Evolutionary conservation across 1,140 invertebrate genomes (phyloP), one percentile per base, ranked within the genome.

Genomic region (Calosoma granatense): DNA sequence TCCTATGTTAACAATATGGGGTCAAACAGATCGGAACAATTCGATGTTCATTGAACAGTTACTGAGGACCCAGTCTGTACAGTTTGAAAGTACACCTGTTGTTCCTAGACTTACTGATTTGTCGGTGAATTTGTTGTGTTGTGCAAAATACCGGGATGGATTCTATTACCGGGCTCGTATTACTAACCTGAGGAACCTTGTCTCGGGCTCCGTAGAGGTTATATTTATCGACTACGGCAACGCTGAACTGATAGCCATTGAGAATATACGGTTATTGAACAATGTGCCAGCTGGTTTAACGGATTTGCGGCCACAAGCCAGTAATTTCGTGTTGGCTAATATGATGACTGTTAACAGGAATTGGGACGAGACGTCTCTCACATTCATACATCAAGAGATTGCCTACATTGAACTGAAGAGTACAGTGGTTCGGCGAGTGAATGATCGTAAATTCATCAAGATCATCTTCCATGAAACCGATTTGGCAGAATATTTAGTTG

Each of bases 171-270:
- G 84, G 61, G 81, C 80, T 1, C 77, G 75, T 68, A 73, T 86
- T 53, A 71, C 71, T 41, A 78, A 69, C 55, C 68, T 70, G 2
- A 67, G 67, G 6, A 68, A 74, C 58, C 55, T 76, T 14, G 58
- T 68, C 1, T 74, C 74, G 53, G 73, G 74, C 15, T 66, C 73
- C 47, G 73, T 83, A 15, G 67, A 77, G 58, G 79, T 87, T 2
- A 77, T 81, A 36, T 85, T 87, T 55, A 74, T 88, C 2, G 86
- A 89, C 68, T 87, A 82, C 66, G 86, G 86, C 56, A 85, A 85
- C 58, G 72, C 72, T 53, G 80, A 81, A 59, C 64, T 75, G n/a
- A 70, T 83, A 22, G 68, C 75, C 1, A 59, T 75, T 22, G 69
- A 71, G 21, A 76, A 80, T 59, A 76, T 85, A 9, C 66, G 82